These are phyloP conservation scores for Okapia johnstoni DNA, from an alignment of 2,113 vertebrate species.

Conservation along the genomic window DNA sequence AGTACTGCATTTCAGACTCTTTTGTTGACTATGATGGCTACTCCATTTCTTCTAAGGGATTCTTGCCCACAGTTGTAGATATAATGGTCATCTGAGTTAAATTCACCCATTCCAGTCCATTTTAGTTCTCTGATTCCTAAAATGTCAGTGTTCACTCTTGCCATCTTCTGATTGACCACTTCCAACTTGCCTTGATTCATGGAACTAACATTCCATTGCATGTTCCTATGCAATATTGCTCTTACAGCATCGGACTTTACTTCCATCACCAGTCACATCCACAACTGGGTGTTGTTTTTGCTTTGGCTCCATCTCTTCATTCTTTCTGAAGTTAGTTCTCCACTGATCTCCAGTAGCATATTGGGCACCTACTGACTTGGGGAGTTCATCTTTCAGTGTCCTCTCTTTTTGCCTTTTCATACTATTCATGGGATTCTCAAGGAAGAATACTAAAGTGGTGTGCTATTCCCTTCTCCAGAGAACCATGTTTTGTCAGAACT, in stretches of 20 bases:
- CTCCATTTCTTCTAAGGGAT: no score
- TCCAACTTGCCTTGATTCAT: neutral
- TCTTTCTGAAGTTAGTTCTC: neutral
- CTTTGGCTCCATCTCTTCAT: neutral
- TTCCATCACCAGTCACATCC: neutral
- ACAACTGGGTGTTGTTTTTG: neutral
- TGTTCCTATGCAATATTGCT: neutral
- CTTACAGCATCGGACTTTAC: neutral
- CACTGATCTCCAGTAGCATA: neutral
- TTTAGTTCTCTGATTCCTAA: no score
- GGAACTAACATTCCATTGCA: neutral
- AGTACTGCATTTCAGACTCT: no score
- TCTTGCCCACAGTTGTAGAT: no score
- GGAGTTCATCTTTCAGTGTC: neutral
- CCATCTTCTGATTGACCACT: no score
- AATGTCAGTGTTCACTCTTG: no score
- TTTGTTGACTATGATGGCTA: no score
- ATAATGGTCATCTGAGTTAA: no score
- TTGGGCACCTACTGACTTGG: neutral
- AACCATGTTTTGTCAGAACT: neutral
- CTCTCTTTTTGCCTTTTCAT: neutral
- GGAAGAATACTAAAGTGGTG: neutral
- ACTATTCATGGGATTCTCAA: neutral
- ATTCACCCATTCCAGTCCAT: no score
- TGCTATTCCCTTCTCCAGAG: fast-evolving